phyloP scores from a whole-genome alignment of 2,888 invertebrate species.

The Saturnia japonica region DNA sequence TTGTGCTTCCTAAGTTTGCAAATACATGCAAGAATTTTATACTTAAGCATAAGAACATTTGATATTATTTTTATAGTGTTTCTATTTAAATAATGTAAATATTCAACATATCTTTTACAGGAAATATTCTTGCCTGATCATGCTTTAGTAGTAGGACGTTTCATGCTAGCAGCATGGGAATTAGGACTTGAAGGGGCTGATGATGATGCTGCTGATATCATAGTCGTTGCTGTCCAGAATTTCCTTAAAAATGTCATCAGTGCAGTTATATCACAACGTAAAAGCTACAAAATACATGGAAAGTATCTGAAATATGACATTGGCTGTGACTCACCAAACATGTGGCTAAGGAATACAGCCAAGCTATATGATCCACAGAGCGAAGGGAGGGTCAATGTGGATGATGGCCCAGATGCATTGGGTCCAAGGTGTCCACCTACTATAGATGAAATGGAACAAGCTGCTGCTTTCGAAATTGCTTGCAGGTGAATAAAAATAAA shows the following conservation, averaged over 20 bases:
- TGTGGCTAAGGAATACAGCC: slow-evolving; percentile 88
- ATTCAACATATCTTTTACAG: slow-evolving; percentile 68
- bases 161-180: slow-evolving; percentile 95
- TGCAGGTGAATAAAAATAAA: slow-evolving; percentile 69
- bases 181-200: slow-evolving; percentile 92
- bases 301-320: slow-evolving; percentile 89
- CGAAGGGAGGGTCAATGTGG: slow-evolving; percentile 81
- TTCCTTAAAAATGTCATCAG: slow-evolving; percentile 92
- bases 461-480: slow-evolving; percentile 88
- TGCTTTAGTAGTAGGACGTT: slow-evolving; percentile 90
- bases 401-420: slow-evolving; percentile 83
- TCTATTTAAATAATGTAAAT: no score
- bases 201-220: slow-evolving; percentile 90
- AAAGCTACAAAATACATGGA: slow-evolving; percentile 89
- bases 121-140: slow-evolving; percentile 93
- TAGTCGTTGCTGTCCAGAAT: slow-evolving; percentile 89
- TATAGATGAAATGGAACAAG: slow-evolving; percentile 88
- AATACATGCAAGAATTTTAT: no score
- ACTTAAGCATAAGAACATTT: no score
- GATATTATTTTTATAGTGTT: no score
- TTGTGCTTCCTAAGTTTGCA: neutral
- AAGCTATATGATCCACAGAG: slow-evolving; percentile 84
- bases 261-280: slow-evolving; percentile 89
- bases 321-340: slow-evolving; percentile 89
- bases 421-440: slow-evolving; percentile 86